Percentiles rank a stretch among this genome's conserved stretches.
These are phyloP conservation scores for Rhingia campestris DNA, from an alignment of 2,888 invertebrate genomes.

Conservation along the genomic window DNA sequence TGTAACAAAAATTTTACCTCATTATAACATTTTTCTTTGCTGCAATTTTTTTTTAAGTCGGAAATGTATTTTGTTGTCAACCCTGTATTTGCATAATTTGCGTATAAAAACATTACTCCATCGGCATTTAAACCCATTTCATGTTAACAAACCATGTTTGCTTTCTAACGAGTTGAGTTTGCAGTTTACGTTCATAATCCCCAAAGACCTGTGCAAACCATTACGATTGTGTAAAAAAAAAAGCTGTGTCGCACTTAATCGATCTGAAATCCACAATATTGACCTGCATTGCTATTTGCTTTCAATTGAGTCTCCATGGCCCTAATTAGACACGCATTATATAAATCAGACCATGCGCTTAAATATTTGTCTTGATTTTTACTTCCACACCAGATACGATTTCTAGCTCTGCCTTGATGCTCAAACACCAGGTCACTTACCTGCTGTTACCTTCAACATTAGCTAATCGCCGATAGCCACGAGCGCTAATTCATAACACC, in stretches of 20 bases:
- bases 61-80: no score
- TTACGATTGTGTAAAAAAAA: neutral
- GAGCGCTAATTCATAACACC: conserved; percentile 34
- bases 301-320: neutral
- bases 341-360: conserved; percentile 2
- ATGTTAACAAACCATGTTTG: no score
- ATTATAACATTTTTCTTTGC: no score
- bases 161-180: no score
- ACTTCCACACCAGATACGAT: conserved; percentile 1
- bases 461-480: conserved; percentile 46
- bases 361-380: conserved; percentile 22
- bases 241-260: neutral
- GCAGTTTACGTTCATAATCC: no score
- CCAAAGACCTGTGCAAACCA: neutral
- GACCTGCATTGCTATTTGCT: neutral
- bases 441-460: conserved; percentile 53
- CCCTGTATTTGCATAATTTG: no score
- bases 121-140: neutral
- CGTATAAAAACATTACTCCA: neutral
- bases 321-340: conserved; percentile 12
- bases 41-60: no score
- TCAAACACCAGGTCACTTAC: conserved; percentile 53
- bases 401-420: conserved; percentile 1
- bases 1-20: no score
- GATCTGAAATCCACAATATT: neutral